Percentiles rank a stretch among this genome's conserved stretches.
Conservation (phyloP, 1,140 invertebrate genomes). For the Pararge aegeria region DNA sequence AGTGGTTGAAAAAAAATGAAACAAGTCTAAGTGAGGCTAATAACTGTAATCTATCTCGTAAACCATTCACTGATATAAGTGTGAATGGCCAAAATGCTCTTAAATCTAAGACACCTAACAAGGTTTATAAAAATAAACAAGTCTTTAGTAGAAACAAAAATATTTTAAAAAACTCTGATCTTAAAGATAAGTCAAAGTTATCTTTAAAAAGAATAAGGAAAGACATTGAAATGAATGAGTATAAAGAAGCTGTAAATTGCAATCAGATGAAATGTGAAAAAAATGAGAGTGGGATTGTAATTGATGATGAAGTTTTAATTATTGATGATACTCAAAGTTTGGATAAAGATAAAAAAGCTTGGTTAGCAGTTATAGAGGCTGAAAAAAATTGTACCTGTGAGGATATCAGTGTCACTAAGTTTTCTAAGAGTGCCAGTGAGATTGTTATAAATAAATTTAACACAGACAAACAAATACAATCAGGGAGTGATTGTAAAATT, state of each 20-base stretch:
- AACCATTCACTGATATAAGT: conserved; percentile 59
- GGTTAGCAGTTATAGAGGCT: conserved; percentile 49
- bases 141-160: conserved; percentile 28
- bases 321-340: conserved; percentile 50
- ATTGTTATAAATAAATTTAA: not conserved
- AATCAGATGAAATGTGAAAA: conserved; percentile 33
- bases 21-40: conserved; percentile 20
- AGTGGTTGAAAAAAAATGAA: conserved; percentile 54
- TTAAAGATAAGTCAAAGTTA: conserved; percentile 8
- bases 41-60: conserved; percentile 34
- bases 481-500: conserved; percentile 33
- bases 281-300: conserved; percentile 55
- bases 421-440: not conserved
- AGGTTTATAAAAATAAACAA: conserved; percentile 10
- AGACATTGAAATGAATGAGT: not conserved
- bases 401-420: not conserved
- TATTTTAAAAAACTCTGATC: conserved; percentile 18
- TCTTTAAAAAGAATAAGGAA: conserved; percentile 17
- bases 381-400: conserved; percentile 30
- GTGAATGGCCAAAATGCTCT: conserved; percentile 33
- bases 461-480: not conserved
- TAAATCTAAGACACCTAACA: conserved; percentile 7
- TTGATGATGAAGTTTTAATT: conserved; percentile 47
- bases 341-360: conserved; percentile 60
- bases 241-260: conserved; percentile 5